phyloP scores from a whole-genome alignment of 2,888 invertebrate genomes.

The Ectemnius lituratus region DNA sequence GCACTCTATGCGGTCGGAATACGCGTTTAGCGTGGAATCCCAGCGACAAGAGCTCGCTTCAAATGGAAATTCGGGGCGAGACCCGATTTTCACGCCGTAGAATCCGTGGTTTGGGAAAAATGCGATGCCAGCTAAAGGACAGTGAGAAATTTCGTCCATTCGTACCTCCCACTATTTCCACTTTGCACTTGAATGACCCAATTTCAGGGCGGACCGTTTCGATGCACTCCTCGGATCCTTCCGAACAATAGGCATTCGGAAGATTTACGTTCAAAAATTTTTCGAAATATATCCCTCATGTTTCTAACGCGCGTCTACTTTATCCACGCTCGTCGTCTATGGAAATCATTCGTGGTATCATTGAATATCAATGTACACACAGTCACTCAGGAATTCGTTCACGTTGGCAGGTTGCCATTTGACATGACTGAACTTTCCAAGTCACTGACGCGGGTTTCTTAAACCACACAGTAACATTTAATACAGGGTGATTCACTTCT shows the following conservation, averaged over 20 bases:
- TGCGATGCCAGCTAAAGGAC: slow-evolving; percentile 24
- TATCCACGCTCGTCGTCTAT: too few species aligned
- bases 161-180: slow-evolving; percentile 35
- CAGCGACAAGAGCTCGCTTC: slow-evolving; percentile 28
- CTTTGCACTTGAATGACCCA: slow-evolving; percentile 68
- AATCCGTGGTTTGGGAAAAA: slow-evolving; percentile 49
- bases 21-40: slow-evolving; percentile 28
- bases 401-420: too few species aligned
- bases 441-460: too few species aligned
- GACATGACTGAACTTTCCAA: too few species aligned
- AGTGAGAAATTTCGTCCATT: slow-evolving; percentile 44
- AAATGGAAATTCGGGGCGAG: slow-evolving; percentile 55
- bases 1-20: slow-evolving; percentile 12
- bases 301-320: neutral
- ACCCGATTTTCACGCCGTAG: slow-evolving; percentile 50
- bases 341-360: too few species aligned
- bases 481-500: too few species aligned
- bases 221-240: neutral
- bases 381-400: too few species aligned
- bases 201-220: slow-evolving; percentile 49
- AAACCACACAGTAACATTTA: too few species aligned
- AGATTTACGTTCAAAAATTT: slow-evolving; percentile 48
- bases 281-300: neutral
- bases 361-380: too few species aligned
- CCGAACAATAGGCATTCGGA: slow-evolving; percentile 49